Conservation (phyloP, 2,888 invertebrate genomes). For the Drosophila atripex region DNA sequence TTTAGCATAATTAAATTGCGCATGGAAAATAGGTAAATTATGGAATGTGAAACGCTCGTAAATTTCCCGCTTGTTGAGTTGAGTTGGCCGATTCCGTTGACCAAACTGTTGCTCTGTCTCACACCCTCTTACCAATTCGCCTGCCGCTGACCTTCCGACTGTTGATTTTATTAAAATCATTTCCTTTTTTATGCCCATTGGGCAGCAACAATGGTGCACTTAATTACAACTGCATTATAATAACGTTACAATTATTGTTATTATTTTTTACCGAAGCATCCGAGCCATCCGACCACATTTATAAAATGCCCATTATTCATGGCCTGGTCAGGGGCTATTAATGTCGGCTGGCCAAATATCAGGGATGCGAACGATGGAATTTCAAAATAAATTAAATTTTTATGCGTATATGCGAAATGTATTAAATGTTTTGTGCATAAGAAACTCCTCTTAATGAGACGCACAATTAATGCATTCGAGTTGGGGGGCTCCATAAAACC, state of each 20-base stretch:
- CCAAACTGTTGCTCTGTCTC: constrained; percentile 52
- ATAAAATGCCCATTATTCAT: constrained; percentile 70
- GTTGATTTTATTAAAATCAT: constrained; percentile 68
- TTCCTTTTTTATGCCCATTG: constrained; percentile 47
- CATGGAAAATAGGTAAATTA: constrained; percentile 46
- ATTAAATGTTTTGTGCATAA: constrained; percentile 60
- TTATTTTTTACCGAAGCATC: constrained; percentile 58
- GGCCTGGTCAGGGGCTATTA: constrained; percentile 53
- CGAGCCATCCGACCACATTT: constrained; percentile 49
- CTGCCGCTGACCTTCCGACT: constrained; percentile 31
- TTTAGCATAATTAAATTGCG: constrained; percentile 55
- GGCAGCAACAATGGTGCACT: constrained; percentile 46
- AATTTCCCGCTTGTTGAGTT: constrained; percentile 43
- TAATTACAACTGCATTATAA: constrained; percentile 74
- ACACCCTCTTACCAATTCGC: not conserved
- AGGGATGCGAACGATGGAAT: constrained; percentile 31
- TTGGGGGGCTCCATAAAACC: constrained; percentile 32
- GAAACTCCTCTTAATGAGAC: constrained; percentile 54
- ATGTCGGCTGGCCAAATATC: constrained; percentile 44
- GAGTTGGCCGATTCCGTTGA: constrained; percentile 37
- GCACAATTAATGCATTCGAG: constrained; percentile 62
- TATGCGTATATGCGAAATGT: constrained; percentile 60
- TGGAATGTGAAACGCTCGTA: constrained; percentile 44
- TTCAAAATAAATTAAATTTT: constrained; percentile 72
- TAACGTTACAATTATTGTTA: constrained; percentile 69